These are phyloP conservation scores for Smittia aterrima DNA, from an alignment of 2,888 invertebrate genomes.

Conservation along the genomic window DNA sequence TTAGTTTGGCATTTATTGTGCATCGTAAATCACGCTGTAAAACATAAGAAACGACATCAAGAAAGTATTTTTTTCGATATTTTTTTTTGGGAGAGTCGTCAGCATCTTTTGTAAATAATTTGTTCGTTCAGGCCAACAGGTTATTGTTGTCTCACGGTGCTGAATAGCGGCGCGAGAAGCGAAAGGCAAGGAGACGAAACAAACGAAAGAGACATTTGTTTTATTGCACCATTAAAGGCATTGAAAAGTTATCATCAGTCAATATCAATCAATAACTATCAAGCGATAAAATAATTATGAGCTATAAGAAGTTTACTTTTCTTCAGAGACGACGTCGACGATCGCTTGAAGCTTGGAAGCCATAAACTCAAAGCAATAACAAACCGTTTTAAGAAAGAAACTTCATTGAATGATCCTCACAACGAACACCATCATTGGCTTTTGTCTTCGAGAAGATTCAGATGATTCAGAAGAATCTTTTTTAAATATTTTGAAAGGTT, in stretches of 20 bases:
- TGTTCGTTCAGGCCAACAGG: constrained; percentile 1
- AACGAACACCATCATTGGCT: not conserved
- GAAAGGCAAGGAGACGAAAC: not conserved
- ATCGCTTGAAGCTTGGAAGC: constrained; percentile 25
- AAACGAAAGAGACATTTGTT: constrained; percentile 21
- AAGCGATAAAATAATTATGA: constrained; percentile 40
- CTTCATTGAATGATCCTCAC: not conserved
- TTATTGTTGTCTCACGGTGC: constrained; percentile 4
- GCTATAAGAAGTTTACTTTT: not conserved
- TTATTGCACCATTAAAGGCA: constrained; percentile 40
- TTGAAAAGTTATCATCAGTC: constrained; percentile 42
- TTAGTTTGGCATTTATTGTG: constrained; percentile 35
- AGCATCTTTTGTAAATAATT: not conserved
- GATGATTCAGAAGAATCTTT: constrained; percentile 10
- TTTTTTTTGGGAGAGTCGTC: not conserved
- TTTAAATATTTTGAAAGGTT: constrained; percentile 18
- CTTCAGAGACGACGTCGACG: no score
- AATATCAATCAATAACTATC: constrained; percentile 41
- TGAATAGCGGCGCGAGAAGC: not conserved
- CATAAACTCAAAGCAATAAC: constrained; percentile 32
- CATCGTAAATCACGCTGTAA: constrained; percentile 38
- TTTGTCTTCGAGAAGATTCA: constrained; percentile 22
- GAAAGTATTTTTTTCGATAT: not conserved
- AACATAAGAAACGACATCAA: constrained; percentile 13
- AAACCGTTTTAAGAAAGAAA: constrained; percentile 2